Percentiles rank a stretch among this genome's conserved stretches.
These are phyloP conservation scores for Patiria pectinifera DNA, from an alignment of 53 echinoderm and acorn worm genomes.

Conservation along the genomic window DNA sequence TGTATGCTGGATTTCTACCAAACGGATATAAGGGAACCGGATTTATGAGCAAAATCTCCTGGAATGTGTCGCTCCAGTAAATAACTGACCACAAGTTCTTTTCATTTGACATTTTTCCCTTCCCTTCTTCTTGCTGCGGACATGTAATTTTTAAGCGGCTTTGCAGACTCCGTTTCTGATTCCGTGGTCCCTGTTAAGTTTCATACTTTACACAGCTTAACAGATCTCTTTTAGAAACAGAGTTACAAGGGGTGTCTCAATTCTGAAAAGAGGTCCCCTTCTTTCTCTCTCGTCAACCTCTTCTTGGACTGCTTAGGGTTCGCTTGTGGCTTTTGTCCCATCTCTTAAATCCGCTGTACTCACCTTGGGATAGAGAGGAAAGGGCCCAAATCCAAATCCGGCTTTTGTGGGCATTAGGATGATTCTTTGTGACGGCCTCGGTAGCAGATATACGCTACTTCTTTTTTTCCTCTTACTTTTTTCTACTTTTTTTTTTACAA, in stretches of 20 bases:
- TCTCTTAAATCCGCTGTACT: neutral
- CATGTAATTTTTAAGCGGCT: conserved; percentile 37
- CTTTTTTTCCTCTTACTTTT: neutral
- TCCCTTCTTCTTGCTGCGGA: neutral
- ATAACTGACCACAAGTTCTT: conserved; percentile 52
- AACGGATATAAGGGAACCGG: neutral
- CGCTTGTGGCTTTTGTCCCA: conserved; percentile 14
- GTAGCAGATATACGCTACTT: neutral
- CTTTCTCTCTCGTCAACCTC: neutral
- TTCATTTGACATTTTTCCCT: conserved; percentile 2
- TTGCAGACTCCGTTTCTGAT: neutral
- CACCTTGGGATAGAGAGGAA: neutral
- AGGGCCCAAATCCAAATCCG: conserved; percentile 38
- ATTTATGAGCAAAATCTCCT: conserved; percentile 21
- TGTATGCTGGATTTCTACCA: too few species aligned
- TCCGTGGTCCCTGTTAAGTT: conserved; percentile 20
- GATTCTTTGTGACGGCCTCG: conserved; percentile 31
- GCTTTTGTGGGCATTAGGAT: conserved; percentile 24
- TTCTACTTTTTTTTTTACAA: neutral
- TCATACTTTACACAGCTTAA: conserved; percentile 42
- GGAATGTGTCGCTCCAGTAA: conserved; percentile 36
- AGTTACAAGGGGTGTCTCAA: conserved; percentile 25
- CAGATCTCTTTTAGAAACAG: neutral
- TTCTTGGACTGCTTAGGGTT: neutral
- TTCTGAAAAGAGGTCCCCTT: neutral